These are phyloP conservation scores for Thryonomys swinderianus DNA, from an alignment of 2,113 vertebrate genomes.

Conservation along the genomic window DNA sequence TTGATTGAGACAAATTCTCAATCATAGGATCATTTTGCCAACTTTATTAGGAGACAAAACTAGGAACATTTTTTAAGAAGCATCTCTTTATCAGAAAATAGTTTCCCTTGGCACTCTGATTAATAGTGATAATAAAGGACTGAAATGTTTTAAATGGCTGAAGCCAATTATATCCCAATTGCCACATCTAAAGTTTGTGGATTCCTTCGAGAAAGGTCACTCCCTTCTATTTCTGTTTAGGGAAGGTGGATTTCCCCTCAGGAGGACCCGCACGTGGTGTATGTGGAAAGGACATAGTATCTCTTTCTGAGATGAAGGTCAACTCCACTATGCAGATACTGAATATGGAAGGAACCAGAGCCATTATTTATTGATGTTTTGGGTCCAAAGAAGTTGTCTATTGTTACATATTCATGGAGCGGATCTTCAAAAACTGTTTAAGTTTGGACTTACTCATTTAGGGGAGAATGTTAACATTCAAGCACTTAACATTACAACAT, in stretches of 20 bases:
- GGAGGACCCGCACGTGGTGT: rapidly evolving
- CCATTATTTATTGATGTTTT: rapidly evolving
- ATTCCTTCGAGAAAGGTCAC: not conserved
- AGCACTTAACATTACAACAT: not conserved
- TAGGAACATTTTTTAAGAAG: not conserved
- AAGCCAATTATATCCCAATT: not conserved
- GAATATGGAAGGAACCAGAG: rapidly evolving
- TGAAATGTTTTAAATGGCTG: not conserved
- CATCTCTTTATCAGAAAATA: not conserved
- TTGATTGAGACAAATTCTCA: not conserved
- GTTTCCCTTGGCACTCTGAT: not conserved
- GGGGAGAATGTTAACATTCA: not conserved
- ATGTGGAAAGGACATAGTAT: no score
- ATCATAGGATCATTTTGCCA: not conserved
- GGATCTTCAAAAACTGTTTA: rapidly evolving
- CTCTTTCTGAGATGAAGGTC: not conserved
- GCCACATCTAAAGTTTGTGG: not conserved
- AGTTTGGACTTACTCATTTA: not conserved
- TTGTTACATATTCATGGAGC: rapidly evolving
- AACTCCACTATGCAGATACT: rapidly evolving
- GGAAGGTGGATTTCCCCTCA: not conserved
- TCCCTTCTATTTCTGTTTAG: no score
- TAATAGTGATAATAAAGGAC: not conserved
- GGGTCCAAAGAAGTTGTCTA: no score
- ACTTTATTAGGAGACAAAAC: not conserved